Evolutionary conservation across 1,140 invertebrate genomes (phyloP), one percentile per base, ranked within the genome.

Genomic region (Euura lappo): DNA sequence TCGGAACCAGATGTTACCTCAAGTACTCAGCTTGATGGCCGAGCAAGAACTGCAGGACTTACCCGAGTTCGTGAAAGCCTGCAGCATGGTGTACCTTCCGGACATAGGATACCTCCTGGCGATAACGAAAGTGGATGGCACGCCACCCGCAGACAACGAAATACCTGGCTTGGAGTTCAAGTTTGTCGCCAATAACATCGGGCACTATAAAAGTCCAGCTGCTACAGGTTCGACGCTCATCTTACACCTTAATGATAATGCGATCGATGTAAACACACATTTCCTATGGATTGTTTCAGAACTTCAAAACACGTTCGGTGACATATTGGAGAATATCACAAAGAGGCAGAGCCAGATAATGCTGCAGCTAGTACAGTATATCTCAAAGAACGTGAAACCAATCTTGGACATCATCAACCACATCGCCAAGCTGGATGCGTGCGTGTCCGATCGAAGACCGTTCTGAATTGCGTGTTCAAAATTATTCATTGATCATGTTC

Each of bases 91-190:
- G 70, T 96, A 95, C 85, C 89, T 96, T 76, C 95, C 95, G 5
- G 92, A 96, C 87, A 89, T 96, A 74, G 94, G 95, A 0, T 95
- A 94, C 86, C 85, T 96, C 51, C 83, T 96, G 3, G 92, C 91
- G 1, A 89, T 96, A 4, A 91, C 91, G 46, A 85, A 89, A 69
- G 93, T 92, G 90, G 88, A 87, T 51, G 83, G 88, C 1, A 84
- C 88, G 89, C 72, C 85, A 80, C 45, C 84, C 79, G 86, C 91
- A 43, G 86, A 92, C 45, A 84, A 87, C 46, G 78, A 91, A 68
- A 85, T 94, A 69, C 90, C 90, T 11, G 89, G 91, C 74, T 88
- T 95, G 73, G 91, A 93, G 75, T 94, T 93, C 81, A 92, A 93
- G 89, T 94, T 94, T 83, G 86, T 89, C 67, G 91, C 92, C 68